Evolutionary conservation across 2,888 invertebrate genomes (phyloP), one percentile per base, ranked within the genome.

Genomic region (Crepidodera aurea): DNA sequence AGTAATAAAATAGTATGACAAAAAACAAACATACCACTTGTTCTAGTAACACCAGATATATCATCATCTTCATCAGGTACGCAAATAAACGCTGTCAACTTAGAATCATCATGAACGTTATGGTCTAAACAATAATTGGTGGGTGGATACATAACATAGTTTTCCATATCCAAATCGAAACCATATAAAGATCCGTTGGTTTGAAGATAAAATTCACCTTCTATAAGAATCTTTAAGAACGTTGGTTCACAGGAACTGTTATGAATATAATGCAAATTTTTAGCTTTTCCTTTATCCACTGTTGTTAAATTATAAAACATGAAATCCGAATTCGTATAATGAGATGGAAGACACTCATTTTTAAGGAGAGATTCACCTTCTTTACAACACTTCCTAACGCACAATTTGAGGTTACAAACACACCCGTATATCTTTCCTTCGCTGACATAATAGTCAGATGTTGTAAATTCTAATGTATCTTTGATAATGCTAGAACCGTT

Each of bases 351-450:
- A 12, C 54, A 64, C 12, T 42, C 27, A 25, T 10, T 61, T 7
- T 51, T 54, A n/a, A 19, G 19, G 19, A 61, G 42, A 40, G 40
- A 42, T 51, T 55, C 34, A 25, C 51, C 55, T 27, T 51, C 48
- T 12, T 66, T 60, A 25, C 69, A 69, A 53, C 70, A 70, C 54
- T 69, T 69, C 42, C 67, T 51, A 27, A 70, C 13, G 32, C 70
- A 70, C 4, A 19, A 56, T 53, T 50, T 64, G 8, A 65, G 19
- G n/a, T 61, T 29, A 48, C 65, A 67, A 19, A 65, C 42, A 25
- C 67, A 67, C 1, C 64, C 64, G 51, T 53, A 64, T 8, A 42
- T 40, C 6, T 8, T 16, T 1, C 25, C 51, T 5, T 50, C 44
- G 37, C 60, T 53, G 3, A 51, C 12, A 25, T 40, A 65, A 27